Conservation (phyloP, 2,888 invertebrate genomes). For the Phyllotreta cruciferae region DNA sequence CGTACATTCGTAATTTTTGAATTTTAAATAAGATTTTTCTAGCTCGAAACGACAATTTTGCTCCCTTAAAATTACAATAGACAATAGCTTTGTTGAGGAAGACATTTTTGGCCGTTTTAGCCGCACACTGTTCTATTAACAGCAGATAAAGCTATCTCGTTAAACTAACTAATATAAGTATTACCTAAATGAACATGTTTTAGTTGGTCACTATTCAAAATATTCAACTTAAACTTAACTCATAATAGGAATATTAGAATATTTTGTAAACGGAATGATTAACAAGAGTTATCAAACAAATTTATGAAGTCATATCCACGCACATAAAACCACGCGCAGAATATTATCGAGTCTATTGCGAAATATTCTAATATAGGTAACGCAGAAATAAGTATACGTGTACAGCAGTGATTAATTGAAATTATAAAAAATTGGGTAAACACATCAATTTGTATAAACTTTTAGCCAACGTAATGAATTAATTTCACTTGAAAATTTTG, state of each 20-base stretch:
- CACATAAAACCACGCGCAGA: too few relatives aligned
- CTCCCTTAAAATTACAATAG: constrained; percentile 54
- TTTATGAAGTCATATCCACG: too few relatives aligned
- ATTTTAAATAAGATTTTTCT: constrained; percentile 31
- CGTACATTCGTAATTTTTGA: not conserved
- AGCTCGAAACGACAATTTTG: constrained; percentile 56
- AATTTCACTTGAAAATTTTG: too few relatives aligned
- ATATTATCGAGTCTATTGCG: too few relatives aligned
- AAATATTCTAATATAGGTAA: too few relatives aligned
- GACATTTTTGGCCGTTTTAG: constrained; percentile 58
- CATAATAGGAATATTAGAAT: not conserved
- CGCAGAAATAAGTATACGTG: too few relatives aligned
- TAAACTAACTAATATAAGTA: constrained; percentile 32
- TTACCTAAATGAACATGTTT: constrained; percentile 26
- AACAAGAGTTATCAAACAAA: too few relatives aligned
- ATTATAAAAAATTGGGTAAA: too few relatives aligned
- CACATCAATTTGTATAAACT: too few relatives aligned
- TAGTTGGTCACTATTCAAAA: constrained; percentile 24
- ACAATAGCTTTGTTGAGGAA: constrained; percentile 57
- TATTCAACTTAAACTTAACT: constrained; percentile 1
- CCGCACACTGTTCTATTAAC: constrained; percentile 58
- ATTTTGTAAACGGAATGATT: not conserved
- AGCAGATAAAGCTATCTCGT: constrained; percentile 51
- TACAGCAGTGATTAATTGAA: too few relatives aligned
- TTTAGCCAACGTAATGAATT: too few relatives aligned